Base-by-base conservation (phyloP, 2,888 invertebrate species). In the Neocrepidodera transversa region DNA sequence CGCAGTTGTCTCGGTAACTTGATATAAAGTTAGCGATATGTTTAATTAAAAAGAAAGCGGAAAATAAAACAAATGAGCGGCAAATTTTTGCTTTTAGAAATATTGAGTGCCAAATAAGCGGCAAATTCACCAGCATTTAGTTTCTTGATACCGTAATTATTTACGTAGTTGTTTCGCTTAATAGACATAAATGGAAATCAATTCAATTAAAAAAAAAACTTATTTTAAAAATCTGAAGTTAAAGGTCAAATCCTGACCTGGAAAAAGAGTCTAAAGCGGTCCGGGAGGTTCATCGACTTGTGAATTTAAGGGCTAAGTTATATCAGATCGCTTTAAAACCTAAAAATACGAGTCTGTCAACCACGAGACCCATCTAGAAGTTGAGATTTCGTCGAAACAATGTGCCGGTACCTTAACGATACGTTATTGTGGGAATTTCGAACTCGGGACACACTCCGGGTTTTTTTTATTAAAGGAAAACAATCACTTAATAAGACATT, bases 301-400 rank as follows among this genome's bases (percentile, higher is more conserved):
- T 70, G 71, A 76, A 76, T 76, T 75, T 76, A 76, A 73, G 76
- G 76, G 76, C 73, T 74, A 72, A 69, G 69, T 69, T 71, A 72
- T 74, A 75, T 76, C 70, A 68, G 70, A 70, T 70, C 67, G 52
- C 53, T 67, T 70, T 69, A 66, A 60, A 60, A 65, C 58, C 49
- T 60, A 52, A 59, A 67, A 73, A 77, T 76, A 75, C 71, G 64
- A 71, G 72, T 69, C 71, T 73, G 77, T 76, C 76, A 76, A 72
- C 72, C 66, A 69, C 69, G 67, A 70, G 70, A 71, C 70, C 70
- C 53, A 26, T 53, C 53, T 45, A 45, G 23, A 52, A 52, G 43
- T 53, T 26, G 50, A 50, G 64, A 67, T 67, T 66, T 68, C 54
- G 62, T 59, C 62, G 71, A 68, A 74, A 76, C 77, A 77, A 76